Base-by-base conservation (phyloP, 2,888 invertebrate species). In the Rambutsinella grinnellia region DNA sequence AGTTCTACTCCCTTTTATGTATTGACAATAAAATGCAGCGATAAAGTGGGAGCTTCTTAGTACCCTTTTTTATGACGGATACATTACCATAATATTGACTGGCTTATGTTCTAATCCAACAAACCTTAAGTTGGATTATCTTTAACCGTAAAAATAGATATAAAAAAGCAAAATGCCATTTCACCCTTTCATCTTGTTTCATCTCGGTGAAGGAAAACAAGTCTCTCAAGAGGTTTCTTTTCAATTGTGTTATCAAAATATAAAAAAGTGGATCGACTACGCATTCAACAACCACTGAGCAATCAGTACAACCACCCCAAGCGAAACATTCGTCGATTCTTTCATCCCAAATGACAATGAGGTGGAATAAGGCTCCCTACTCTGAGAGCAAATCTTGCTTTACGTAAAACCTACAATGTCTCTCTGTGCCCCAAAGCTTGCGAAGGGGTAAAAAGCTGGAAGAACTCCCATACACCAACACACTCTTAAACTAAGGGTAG, bases 11-110 rank as follows among this genome's bases (percentile, higher is more conserved):
- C 3, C 17, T 5, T 17, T 54, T 57, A 57, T 27, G 26, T 10
- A 17, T 67, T 27, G 67, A 57, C 57, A 57, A 49, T 56, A 57
- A 67, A 63, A 54, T 13, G 36, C 23, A 46, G 53, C 15, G 51
- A 65, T 65, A 44, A 65, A 65, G 28, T 44, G 51, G n/a, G 44
- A 44, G n/a, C 17, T 65, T 28, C 57, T 57, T 28, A 36, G 5
- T 36, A 27, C 28, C 8, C 44, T 57, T 21, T 10, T 15, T 61
- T 61, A n/a, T 58, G n/a, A 26, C 47, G 47, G 36, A 60, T 23
- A 23, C 56, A 61, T 61, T 47, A 61, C 47, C 19, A 47, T 61
- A 61, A 61, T 13, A 36, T 36, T 36, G 36, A 8, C 13, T 13
- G 13, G 36, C 36, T 36, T 49, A 49, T 49, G n/a, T 49, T 49